These are phyloP conservation scores for Hyles euphorbiae DNA, from an alignment of 1,140 invertebrate species.

Conservation along the genomic window DNA sequence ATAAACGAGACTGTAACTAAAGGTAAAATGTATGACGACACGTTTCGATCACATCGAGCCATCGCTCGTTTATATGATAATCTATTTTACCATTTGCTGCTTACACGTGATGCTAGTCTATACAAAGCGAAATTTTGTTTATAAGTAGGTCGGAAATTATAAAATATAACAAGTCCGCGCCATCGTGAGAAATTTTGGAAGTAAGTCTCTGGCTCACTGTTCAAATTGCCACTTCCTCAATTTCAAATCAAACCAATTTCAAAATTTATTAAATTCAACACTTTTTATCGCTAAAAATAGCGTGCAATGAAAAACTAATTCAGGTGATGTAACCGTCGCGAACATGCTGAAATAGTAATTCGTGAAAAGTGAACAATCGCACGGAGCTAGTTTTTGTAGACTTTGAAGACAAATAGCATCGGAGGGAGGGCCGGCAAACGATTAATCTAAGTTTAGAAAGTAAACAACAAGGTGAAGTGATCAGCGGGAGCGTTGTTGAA, in stretches of 20 bases:
- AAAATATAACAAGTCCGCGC: not conserved
- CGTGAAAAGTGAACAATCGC: too few relatives aligned
- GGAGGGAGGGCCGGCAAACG: slow-evolving; percentile 43
- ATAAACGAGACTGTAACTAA: not conserved
- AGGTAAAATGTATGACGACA: slow-evolving; percentile 1
- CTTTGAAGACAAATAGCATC: slow-evolving; percentile 48
- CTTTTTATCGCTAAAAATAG: too few relatives aligned
- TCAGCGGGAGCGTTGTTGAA: slow-evolving; percentile 68
- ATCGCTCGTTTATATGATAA: slow-evolving; percentile 28
- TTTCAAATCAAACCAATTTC: too few relatives aligned
- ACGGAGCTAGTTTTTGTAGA: slow-evolving; percentile 19
- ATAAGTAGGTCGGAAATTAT: slow-evolving; percentile 1
- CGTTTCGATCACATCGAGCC: slow-evolving; percentile 10
- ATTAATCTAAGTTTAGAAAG: slow-evolving; percentile 74
- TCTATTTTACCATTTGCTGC: slow-evolving; percentile 19
- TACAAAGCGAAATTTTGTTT: not conserved
- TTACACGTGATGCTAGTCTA: slow-evolving; percentile 8
- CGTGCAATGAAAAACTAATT: too few relatives aligned
- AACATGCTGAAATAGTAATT: too few relatives aligned
- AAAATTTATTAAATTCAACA: too few relatives aligned
- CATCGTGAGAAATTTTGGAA: not conserved
- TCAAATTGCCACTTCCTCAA: too few relatives aligned
- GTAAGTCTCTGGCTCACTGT: too few relatives aligned
- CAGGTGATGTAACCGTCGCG: too few relatives aligned
- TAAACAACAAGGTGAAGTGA: slow-evolving; percentile 72